A percentile compares a stretch with the other conserved stretches of the same genome.
These are phyloP conservation scores for Menura novaehollandiae DNA, from an alignment of 2,113 vertebrate genomes.

Conservation along the genomic window DNA sequence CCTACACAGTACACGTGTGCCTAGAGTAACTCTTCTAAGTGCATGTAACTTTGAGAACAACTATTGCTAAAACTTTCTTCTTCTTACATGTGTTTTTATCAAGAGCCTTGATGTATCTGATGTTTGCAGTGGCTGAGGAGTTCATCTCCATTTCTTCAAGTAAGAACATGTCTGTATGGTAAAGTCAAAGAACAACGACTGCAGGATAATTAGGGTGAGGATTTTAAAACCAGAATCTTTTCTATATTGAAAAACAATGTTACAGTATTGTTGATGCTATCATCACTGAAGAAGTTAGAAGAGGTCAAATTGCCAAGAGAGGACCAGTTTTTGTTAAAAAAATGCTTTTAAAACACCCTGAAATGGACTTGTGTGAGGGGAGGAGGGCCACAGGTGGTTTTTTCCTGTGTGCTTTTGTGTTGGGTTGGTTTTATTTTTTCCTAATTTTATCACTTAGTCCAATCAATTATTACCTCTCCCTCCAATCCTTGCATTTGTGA, in stretches of 20 bases:
- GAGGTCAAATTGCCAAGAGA: neutral
- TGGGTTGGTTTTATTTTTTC: neutral
- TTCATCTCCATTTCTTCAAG: neutral
- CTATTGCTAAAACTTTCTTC: neutral
- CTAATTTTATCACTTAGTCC: neutral
- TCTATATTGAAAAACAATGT: neutral
- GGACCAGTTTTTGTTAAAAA: neutral
- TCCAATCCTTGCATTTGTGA: neutral
- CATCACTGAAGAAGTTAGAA: fast-evolving
- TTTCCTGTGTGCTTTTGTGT: neutral
- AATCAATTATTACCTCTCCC: neutral
- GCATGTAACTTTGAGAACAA: neutral
- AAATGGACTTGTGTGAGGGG: neutral
- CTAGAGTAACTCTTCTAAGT: neutral
- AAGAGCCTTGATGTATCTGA: neutral
- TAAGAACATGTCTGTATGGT: neutral
- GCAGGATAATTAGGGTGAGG: neutral
- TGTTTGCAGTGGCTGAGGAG: neutral
- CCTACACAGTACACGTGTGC: no score
- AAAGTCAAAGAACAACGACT: neutral
- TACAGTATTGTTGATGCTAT: neutral
- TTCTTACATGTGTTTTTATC: neutral
- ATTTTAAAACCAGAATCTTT: neutral
- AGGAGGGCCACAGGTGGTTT: neutral
- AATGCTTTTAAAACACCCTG: neutral